Evolutionary conservation across 23 tunicate genomes (phyloP).

Genomic region (Phallusia fumigata): DNA sequence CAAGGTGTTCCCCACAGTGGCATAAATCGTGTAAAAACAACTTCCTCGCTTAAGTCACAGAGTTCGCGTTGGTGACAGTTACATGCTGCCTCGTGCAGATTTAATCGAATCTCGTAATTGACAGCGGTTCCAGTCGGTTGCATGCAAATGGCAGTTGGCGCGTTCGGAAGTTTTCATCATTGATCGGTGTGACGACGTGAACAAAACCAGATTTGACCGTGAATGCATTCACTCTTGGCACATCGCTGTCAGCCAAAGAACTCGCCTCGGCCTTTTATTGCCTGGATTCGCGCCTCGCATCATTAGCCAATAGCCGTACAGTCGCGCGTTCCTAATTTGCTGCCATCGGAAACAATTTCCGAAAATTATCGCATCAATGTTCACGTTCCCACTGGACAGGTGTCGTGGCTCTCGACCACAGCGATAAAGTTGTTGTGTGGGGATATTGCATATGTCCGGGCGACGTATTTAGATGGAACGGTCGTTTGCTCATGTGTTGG

Average conservation of each 20-base stretch:
- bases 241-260: constrained; percentile 1
- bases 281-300: background rate
- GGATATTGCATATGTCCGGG: background rate
- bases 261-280: background rate
- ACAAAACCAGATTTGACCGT: constrained; percentile 2
- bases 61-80: too few species aligned
- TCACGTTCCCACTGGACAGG: background rate
- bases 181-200: background rate
- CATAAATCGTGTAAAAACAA: too few species aligned
- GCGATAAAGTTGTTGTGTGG: background rate
- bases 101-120: constrained; percentile 1
- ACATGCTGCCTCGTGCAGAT: background rate
- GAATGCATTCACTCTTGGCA: background rate
- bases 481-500: background rate
- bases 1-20: too few species aligned
- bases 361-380: background rate
- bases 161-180: constrained; percentile 8
- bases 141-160: background rate
- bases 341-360: constrained; percentile 4
- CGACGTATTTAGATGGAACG: background rate
- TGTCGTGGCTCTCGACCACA: background rate
- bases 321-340: constrained; percentile 10
- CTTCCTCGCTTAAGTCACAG: too few species aligned
- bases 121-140: background rate
- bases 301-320: background rate